Percentiles rank a stretch among this genome's conserved stretches.
These are phyloP conservation scores for Ara ararauna DNA, from an alignment of 2,797 vertebrate species.

Conservation along the genomic window DNA sequence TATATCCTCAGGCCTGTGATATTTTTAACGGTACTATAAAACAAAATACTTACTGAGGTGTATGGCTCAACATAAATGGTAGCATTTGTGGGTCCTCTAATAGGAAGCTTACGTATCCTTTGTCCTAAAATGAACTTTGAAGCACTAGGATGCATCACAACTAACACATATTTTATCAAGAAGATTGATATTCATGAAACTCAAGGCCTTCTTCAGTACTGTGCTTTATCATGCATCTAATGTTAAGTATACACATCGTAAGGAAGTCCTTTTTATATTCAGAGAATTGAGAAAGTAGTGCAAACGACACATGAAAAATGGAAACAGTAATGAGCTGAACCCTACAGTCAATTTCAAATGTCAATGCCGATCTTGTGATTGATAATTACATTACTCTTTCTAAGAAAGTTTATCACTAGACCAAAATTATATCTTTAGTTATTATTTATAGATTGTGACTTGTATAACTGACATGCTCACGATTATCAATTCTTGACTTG, in stretches of 20 bases:
- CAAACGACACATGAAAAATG: slow-evolving; percentile 5
- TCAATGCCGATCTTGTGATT: background rate
- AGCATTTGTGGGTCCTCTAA: background rate
- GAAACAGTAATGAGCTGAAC: slow-evolving; percentile 37
- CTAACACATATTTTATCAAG: background rate
- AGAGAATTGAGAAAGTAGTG: background rate
- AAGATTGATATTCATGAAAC: background rate
- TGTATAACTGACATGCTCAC: background rate
- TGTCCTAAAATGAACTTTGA: slow-evolving; percentile 35
- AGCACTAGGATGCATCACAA: background rate
- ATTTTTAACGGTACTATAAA: slow-evolving; percentile 35
- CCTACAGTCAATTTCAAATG: background rate
- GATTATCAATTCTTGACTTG: background rate
- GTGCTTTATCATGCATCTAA: background rate
- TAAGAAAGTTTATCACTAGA: background rate
- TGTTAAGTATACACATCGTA: background rate
- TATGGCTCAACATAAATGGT: background rate
- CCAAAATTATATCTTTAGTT: background rate
- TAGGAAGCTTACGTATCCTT: accelerated
- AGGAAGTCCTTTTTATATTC: background rate
- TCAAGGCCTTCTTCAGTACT: background rate
- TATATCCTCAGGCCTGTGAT: slow-evolving; percentile 38
- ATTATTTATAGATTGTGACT: background rate
- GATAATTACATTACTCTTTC: slow-evolving; percentile 19
- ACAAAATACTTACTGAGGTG: background rate